Evolutionary conservation across 2,888 invertebrate genomes (phyloP), one percentile per base, ranked within the genome.

Genomic region (Cylloceria caligata): DNA sequence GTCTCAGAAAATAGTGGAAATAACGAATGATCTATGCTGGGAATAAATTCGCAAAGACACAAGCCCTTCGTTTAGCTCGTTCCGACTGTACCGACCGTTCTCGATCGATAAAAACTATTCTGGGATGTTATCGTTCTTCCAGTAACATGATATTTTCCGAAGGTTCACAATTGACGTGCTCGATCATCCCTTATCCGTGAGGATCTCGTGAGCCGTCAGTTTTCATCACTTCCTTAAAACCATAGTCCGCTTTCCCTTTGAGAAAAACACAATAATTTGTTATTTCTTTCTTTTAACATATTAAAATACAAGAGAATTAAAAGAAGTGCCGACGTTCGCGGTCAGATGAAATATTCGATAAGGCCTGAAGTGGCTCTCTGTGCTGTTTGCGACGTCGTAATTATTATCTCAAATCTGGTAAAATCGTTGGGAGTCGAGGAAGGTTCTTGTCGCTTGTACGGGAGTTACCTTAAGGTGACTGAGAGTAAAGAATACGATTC

Each of bases 81-180:
- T 4, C 6, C 5, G 16, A 16, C n/a, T 5, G 21, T 11, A 52
- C 55, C 55, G 55, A 27, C 71, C 49, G 42, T 76, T 64, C 60
- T 72, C 82, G 74, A 75, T 71, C 65, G 79, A 52, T 49, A 52
- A 64, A 75, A 77, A 49, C 34, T 19, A 27, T 27, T 7, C 24
- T 39, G 21, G 47, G 34, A 36, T 64, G 45, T 52, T 16, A 42
- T 34, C 60, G 19, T 62, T 45, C 34, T 62, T 42, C 7, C 34
- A 57, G 83, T 80, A 83, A 83, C 83, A 39, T 55, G 83, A 80
- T 83, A 80, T 73, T 83, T 80, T 80, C 45, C 60, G 81, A 79
- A 84, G 83, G 69, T 77, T 80, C 78, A 85, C 88, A 88, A 88
- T 88, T 88, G 85, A 87, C 87, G 87, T 86, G 86, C 85, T 89